Percentiles rank a stretch among this genome's conserved stretches.
Conservation (phyloP, 2,113 vertebrate species). For the Podilymbus podiceps region DNA sequence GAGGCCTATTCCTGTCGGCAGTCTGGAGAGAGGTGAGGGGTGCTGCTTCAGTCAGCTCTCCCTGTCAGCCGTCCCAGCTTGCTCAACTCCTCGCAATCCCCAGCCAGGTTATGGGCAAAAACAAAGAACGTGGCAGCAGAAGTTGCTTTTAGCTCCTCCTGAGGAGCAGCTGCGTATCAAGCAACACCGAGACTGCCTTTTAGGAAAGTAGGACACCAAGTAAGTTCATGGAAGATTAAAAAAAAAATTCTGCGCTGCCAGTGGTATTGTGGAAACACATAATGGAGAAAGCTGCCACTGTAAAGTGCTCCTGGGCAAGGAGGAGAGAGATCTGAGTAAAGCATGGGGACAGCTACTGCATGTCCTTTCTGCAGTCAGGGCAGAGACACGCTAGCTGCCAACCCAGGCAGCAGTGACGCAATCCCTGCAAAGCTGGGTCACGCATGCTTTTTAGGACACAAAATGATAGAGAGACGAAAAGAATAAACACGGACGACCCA, state of each 20-base stretch:
- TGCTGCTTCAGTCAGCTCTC: neutral
- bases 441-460: neutral
- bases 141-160: neutral
- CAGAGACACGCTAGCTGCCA: neutral
- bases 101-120: neutral
- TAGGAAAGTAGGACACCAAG: neutral
- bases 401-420: neutral
- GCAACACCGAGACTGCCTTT: neutral
- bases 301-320: neutral
- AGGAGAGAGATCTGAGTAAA: neutral
- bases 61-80: neutral
- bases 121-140: neutral
- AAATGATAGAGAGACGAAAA: neutral
- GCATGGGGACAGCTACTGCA: neutral
- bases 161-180: neutral
- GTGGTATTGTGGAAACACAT: neutral
- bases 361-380: neutral
- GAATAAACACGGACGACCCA: neutral
- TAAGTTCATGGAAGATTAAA: neutral
- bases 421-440: conserved; percentile 32
- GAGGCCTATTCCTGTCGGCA: neutral
- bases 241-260: neutral
- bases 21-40: neutral
- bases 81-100: fast-evolving
- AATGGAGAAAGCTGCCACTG: neutral